Evolutionary conservation across 1,140 invertebrate species (phyloP).

Genomic region (Drosophila obscura): DNA sequence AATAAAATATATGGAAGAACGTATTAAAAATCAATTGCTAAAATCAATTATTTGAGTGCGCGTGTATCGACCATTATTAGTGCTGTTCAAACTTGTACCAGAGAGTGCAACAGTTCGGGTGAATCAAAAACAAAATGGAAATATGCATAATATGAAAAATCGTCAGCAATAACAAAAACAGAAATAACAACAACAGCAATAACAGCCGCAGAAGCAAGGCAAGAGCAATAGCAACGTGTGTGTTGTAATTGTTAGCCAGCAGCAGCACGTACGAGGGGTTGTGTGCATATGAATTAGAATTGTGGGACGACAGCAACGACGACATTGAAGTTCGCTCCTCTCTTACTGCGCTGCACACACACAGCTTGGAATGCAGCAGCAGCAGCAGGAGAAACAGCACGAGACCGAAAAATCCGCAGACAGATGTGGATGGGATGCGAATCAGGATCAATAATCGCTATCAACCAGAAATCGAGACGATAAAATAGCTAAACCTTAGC

Average conservation of each 20-base stretch:
- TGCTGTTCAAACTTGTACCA: slow-evolving; percentile 31
- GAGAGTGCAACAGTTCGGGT: slow-evolving; percentile 40
- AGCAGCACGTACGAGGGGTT: slow-evolving; percentile 34
- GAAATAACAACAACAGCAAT: slow-evolving; percentile 61
- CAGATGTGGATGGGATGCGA: slow-evolving; percentile 24
- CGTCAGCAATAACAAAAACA: slow-evolving; percentile 51
- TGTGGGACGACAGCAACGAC: slow-evolving; percentile 30
- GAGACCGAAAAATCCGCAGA: slow-evolving; percentile 17
- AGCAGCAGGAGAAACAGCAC: slow-evolving; percentile 15
- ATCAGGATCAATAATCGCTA: slow-evolving; percentile 63
- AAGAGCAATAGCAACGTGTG: slow-evolving; percentile 47
- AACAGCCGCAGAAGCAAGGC: slow-evolving; percentile 19
- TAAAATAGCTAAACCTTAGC: slow-evolving; percentile 1
- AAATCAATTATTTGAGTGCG: slow-evolving; percentile 35
- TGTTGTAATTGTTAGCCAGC: slow-evolving; percentile 43
- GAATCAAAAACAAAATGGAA: slow-evolving; percentile 47
- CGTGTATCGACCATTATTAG: slow-evolving; percentile 24
- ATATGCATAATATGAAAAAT: slow-evolving; percentile 74
- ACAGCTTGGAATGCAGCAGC: slow-evolving; percentile 32
- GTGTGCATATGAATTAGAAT: slow-evolving; percentile 71
- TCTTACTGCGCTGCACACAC: slow-evolving; percentile 36
- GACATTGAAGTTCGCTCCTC: slow-evolving; percentile 49
- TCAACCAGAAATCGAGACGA: slow-evolving; percentile 25
- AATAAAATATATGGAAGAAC: slow-evolving; percentile 32
- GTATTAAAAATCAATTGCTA: slow-evolving; percentile 36